A percentile compares a stretch with the other conserved stretches of the same genome.
Conservation (phyloP, 2,888 invertebrate genomes). For the Philaethria dido region DNA sequence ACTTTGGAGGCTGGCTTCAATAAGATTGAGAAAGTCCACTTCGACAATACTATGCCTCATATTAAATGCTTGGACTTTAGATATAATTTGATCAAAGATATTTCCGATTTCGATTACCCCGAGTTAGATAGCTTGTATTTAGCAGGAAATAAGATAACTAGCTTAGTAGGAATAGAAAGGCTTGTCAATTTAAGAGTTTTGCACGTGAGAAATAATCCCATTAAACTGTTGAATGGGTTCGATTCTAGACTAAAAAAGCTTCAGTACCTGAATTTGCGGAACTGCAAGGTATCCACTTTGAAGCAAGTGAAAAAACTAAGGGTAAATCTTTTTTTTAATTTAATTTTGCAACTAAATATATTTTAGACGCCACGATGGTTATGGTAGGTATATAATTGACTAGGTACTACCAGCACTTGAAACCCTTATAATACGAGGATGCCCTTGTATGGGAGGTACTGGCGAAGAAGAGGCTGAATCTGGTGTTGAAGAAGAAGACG, state of each 20-base stretch:
- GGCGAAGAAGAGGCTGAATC: constrained; percentile 64
- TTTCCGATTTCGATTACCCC: constrained; percentile 73
- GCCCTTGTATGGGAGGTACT: constrained; percentile 81
- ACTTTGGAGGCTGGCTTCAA: constrained; percentile 83
- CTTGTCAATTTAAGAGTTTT: constrained; percentile 86
- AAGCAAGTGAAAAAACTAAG: constrained; percentile 81
- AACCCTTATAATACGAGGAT: constrained; percentile 79
- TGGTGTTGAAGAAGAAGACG: constrained; percentile 63
- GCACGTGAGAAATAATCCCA: constrained; percentile 88
- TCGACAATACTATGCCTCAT: constrained; percentile 60
- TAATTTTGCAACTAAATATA: neutral
- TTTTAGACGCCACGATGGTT: neutral
- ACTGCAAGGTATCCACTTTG: constrained; percentile 78
- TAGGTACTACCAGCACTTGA: constrained; percentile 75
- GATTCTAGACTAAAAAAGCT: constrained; percentile 66
- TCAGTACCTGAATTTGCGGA: constrained; percentile 82
- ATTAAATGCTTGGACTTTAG: constrained; percentile 83
- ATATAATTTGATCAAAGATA: constrained; percentile 75
- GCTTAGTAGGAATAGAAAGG: constrained; percentile 84
- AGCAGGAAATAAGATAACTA: constrained; percentile 88
- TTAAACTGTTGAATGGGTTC: constrained; percentile 82
- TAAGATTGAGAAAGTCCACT: constrained; percentile 61
- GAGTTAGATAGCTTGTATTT: constrained; percentile 89
- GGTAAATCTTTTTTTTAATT: constrained; percentile 50
- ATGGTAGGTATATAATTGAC: neutral